Conservation (phyloP, 37 sponge, comb jelly and placozoan species). For the Petrosia ficiformis region DNA sequence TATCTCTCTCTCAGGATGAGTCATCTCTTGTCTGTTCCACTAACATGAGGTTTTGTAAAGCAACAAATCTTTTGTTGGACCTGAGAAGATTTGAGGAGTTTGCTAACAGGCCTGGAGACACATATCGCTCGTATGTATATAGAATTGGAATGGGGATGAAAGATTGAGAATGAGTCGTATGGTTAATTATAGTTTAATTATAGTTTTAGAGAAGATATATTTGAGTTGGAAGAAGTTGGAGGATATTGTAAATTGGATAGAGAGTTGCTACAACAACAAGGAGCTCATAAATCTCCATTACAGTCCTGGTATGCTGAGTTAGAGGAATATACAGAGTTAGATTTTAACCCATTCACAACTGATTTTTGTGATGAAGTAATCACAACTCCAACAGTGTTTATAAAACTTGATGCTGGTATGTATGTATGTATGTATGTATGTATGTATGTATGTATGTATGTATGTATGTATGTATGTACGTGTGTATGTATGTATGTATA, state of each 20-base stretch:
- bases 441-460: conserved; percentile 9
- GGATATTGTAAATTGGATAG: conserved; percentile 59
- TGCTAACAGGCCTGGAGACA: conserved; percentile 13
- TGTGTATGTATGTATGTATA: conserved; percentile 2
- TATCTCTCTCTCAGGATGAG: conserved; percentile 42
- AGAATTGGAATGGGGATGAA: too few species aligned
- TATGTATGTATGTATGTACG: conserved; percentile 10
- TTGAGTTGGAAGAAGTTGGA: conserved; percentile 65
- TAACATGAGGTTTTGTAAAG: conserved; percentile 65
- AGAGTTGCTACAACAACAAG: conserved; percentile 26
- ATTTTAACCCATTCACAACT: conserved; percentile 41
- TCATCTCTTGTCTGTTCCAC: conserved; percentile 54
- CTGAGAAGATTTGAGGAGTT: conserved; percentile 64
- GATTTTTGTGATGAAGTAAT: conserved; percentile 70
- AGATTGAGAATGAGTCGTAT: neutral
- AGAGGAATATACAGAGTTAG: conserved; percentile 41
- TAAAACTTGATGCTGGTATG: conserved; percentile 74
- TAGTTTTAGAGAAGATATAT: conserved; percentile 72
- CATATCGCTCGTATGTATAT: conserved; percentile 17
- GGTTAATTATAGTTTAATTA: neutral
- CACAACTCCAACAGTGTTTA: conserved; percentile 56
- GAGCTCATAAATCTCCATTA: conserved; percentile 69
- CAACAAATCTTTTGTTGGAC: conserved; percentile 75
- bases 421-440: neutral
- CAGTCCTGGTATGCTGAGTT: conserved; percentile 89